Conservation (phyloP, 2,797 vertebrate species). For the Uromys caudimaculatus region DNA sequence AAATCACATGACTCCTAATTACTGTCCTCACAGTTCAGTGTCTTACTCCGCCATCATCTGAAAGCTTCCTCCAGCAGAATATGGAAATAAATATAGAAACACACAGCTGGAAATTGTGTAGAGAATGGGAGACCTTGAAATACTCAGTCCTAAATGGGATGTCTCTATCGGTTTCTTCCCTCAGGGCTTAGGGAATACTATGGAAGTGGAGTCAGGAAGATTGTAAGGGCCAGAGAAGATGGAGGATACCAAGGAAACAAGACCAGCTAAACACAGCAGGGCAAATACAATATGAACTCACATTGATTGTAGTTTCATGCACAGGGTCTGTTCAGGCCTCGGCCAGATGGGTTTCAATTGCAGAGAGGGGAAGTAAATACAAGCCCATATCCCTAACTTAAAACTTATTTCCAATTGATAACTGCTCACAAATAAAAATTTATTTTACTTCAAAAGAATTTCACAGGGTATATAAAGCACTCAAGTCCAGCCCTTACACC, state of each 20-base stretch:
- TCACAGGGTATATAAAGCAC: neutral
- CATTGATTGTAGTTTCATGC: neutral
- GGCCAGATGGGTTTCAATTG: neutral
- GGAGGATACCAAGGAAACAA: neutral
- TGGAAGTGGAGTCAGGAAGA: neutral
- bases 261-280: neutral
- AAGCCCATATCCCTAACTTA: neutral
- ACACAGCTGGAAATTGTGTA: neutral
- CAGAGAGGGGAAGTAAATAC: neutral
- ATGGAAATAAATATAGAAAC: neutral
- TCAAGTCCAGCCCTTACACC: too few species aligned
- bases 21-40: neutral
- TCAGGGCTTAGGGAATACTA: neutral
- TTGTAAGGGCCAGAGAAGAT: neutral
- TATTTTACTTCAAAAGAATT: neutral
- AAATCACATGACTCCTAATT: neutral
- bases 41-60: neutral
- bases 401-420: neutral
- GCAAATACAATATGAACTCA: neutral
- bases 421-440: neutral
- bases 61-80: neutral
- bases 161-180: neutral
- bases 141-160: neutral
- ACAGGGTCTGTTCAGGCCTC: neutral
- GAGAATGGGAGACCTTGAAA: neutral